These are phyloP conservation scores for Lasiurus cinereus DNA, from an alignment of 2,113 vertebrate species.

Conservation along the genomic window DNA sequence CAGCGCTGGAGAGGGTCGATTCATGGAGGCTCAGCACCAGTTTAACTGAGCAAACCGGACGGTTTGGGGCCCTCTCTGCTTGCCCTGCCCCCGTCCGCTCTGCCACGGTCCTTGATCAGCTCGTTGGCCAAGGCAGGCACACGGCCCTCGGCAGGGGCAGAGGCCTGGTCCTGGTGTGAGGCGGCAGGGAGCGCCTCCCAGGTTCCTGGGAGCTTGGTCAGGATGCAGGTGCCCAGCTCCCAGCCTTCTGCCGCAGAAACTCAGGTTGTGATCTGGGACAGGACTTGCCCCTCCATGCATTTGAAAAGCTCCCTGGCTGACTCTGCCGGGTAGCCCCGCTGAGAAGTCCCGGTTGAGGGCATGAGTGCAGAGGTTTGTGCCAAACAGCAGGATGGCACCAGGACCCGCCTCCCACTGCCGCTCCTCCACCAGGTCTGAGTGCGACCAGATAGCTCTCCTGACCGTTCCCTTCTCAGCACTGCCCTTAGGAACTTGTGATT, in stretches of 20 bases:
- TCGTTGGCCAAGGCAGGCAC: not conserved
- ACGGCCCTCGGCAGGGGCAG: not conserved
- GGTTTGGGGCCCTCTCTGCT: not conserved
- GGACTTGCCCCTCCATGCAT: not conserved
- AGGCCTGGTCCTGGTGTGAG: not conserved
- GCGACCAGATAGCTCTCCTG: conserved; percentile 57
- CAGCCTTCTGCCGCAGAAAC: not conserved
- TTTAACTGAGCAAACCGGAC: not conserved
- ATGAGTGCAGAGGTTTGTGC: not conserved
- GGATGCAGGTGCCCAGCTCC: not conserved
- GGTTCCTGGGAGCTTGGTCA: not conserved
- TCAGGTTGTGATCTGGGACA: not conserved
- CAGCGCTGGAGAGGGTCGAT: not conserved
- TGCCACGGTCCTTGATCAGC: not conserved
- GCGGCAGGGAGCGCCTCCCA: not conserved
- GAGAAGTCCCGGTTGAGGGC: not conserved
- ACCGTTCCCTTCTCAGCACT: conserved; percentile 71
- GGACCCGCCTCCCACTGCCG: not conserved
- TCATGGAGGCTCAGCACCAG: not conserved
- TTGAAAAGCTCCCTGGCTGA: not conserved
- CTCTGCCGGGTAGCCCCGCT: not conserved
- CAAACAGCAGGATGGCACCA: not conserved
- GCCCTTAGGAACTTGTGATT: conserved; percentile 84
- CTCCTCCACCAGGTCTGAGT: conserved; percentile 36
- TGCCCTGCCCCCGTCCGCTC: not conserved